Evolutionary conservation across 2,113 vertebrate species (phyloP).

Genomic region (Trachemys scripta): DNA sequence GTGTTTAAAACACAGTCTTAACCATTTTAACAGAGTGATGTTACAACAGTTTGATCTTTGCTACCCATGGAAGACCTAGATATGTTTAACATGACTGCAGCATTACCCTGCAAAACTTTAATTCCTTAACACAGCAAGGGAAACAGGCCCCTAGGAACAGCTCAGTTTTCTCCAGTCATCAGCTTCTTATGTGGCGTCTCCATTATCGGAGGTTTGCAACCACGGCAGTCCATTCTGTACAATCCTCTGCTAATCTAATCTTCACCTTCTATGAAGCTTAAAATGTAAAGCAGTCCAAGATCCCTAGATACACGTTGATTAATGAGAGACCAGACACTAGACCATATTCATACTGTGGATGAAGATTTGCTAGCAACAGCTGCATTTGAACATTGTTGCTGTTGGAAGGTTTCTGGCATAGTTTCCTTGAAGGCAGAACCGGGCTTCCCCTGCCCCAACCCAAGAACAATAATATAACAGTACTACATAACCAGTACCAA

Average conservation of each 20-base stretch:
- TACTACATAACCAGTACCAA: background rate
- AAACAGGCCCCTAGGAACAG: background rate
- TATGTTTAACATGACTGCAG: background rate
- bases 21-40: too few relatives aligned
- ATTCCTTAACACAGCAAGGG: background rate
- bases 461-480: background rate
- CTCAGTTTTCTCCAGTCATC: background rate
- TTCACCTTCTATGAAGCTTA: background rate
- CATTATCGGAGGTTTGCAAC: background rate
- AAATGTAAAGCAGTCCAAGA: background rate
- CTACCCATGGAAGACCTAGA: background rate
- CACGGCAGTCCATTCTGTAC: background rate
- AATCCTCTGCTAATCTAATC: background rate
- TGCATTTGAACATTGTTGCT: fast-evolving
- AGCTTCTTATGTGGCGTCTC: background rate
- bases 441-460: fast-evolving
- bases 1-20: background rate
- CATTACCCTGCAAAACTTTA: background rate
- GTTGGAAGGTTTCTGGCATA: fast-evolving
- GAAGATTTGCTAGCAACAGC: fast-evolving
- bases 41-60: background rate
- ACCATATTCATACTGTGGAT: fast-evolving
- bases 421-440: fast-evolving
- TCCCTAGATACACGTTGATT: background rate
- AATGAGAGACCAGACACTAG: fast-evolving